A percentile compares a stretch with the other conserved stretches of the same genome.
phyloP scores from a whole-genome alignment of 2,888 invertebrate species.

The Lissonota sp. region DNA sequence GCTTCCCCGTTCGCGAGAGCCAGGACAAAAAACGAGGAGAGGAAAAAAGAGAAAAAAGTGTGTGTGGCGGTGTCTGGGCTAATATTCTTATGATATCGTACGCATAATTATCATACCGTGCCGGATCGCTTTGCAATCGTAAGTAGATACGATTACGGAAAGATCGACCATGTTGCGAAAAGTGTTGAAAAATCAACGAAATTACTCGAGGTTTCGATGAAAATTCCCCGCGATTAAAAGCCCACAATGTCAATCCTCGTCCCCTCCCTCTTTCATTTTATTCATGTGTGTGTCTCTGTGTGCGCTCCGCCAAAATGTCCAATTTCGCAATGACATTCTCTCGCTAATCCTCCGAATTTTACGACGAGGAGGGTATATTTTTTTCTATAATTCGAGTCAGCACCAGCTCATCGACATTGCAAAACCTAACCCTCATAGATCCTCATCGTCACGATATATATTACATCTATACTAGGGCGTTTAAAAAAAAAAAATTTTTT shows the following conservation, averaged over 20 bases:
- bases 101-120: conserved; percentile 72
- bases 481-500: too few relatives aligned
- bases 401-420: too few relatives aligned
- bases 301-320: conserved; percentile 72
- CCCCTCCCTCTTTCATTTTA: not conserved
- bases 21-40: conserved; percentile 53
- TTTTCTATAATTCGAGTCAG: not conserved
- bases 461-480: not conserved
- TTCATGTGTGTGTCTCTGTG: conserved; percentile 27
- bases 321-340: conserved; percentile 59
- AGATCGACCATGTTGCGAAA: too few relatives aligned
- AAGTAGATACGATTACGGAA: conserved; percentile 68
- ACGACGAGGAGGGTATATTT: not conserved
- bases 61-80: conserved; percentile 68
- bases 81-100: conserved; percentile 77
- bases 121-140: conserved; percentile 75
- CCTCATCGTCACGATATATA: not conserved
- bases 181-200: too few relatives aligned
- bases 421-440: too few relatives aligned
- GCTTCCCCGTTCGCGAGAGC: conserved; percentile 31
- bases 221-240: conserved; percentile 21
- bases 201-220: not conserved
- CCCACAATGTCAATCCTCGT: conserved; percentile 46
- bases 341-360: not conserved
- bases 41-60: conserved; percentile 58